Percentiles rank a stretch among this genome's conserved stretches.
These are phyloP conservation scores for Isotomurus palustris DNA, from an alignment of 2,888 invertebrate genomes.

Conservation along the genomic window DNA sequence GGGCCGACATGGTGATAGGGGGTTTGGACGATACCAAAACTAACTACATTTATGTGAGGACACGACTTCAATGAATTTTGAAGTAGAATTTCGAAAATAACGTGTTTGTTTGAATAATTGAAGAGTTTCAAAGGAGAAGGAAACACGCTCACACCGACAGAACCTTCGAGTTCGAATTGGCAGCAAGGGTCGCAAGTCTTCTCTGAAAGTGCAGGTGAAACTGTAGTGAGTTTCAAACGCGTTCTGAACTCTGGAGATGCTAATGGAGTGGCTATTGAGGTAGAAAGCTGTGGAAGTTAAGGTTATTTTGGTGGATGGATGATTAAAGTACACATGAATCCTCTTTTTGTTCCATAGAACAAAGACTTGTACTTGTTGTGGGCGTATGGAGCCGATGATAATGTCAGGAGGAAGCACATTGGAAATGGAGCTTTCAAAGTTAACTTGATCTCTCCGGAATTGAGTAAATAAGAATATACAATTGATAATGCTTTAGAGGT, in stretches of 20 bases:
- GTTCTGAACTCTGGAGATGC: neutral
- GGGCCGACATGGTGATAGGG: neutral
- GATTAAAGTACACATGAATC: no score
- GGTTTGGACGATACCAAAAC: neutral
- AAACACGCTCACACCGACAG: neutral
- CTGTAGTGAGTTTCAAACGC: neutral
- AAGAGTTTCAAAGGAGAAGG: neutral
- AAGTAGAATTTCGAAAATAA: neutral
- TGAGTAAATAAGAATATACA: no score
- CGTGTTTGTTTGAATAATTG: neutral
- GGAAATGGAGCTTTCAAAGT: neutral
- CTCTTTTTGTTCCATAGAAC: neutral
- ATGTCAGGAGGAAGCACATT: neutral
- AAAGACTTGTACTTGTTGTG: neutral
- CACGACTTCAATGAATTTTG: neutral
- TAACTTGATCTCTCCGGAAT: neutral
- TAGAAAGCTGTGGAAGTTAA: no score
- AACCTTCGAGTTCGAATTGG: neutral
- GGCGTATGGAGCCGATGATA: constrained; percentile 4
- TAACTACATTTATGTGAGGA: no score
- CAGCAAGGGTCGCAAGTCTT: neutral
- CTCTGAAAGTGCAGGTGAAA: neutral
- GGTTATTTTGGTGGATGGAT: no score
- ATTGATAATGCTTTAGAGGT: no score
- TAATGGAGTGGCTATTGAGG: neutral